phyloP scores from a whole-genome alignment of 2,888 invertebrate genomes.

The Criorhina ranunculi region DNA sequence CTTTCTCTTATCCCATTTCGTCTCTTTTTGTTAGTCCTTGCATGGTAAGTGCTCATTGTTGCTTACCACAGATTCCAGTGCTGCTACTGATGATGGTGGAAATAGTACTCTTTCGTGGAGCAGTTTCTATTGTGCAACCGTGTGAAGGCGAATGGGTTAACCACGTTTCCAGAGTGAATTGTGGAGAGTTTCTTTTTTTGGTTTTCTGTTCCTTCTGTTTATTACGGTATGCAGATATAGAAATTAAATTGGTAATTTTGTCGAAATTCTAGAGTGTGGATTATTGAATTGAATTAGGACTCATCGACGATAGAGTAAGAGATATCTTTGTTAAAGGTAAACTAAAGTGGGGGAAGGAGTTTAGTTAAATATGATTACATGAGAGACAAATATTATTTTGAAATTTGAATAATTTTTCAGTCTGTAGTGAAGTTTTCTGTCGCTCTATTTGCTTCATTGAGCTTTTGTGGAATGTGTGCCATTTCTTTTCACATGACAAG shows the following conservation, averaged over 20 bases:
- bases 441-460: too few species aligned
- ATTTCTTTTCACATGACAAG: too few species aligned
- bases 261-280: constrained; percentile 19
- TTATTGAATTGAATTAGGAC: constrained; percentile 33
- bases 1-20: too few species aligned
- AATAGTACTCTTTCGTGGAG: constrained; percentile 1
- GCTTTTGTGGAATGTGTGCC: too few species aligned
- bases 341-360: not conserved
- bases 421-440: too few species aligned
- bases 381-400: too few species aligned
- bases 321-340: not conserved
- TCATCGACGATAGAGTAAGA: constrained; percentile 6
- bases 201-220: constrained; percentile 9
- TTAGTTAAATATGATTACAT: not conserved
- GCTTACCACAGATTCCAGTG: constrained; percentile 14
- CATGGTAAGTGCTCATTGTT: constrained; percentile 51
- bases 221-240: constrained; percentile 52
- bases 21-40: constrained; percentile 28
- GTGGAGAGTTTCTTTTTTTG: not conserved
- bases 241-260: constrained; percentile 50
- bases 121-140: not conserved
- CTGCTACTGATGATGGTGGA: constrained; percentile 9
- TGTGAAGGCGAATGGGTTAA: constrained; percentile 25
- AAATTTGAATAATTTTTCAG: too few species aligned
- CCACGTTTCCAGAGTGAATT: not conserved